phyloP scores from a whole-genome alignment of 2,797 vertebrate genomes.

The Microcaecilia unicolor region DNA sequence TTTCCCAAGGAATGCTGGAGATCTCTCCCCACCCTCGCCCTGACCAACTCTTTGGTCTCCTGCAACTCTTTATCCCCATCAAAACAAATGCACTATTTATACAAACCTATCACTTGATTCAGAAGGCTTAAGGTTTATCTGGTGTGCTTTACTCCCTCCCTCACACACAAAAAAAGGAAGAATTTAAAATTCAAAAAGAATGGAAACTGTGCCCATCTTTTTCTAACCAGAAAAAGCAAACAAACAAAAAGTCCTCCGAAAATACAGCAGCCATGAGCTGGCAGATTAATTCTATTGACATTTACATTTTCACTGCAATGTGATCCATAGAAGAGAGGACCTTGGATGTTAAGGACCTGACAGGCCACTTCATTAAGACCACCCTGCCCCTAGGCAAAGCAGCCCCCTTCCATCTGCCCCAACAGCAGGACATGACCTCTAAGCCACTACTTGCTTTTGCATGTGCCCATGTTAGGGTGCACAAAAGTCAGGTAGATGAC shows the following conservation, averaged over 20 bases:
- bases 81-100: conserved; percentile 46
- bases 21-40: too few relatives aligned
- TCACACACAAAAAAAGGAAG: background rate
- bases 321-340: conserved; percentile 84
- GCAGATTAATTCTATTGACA: conserved; percentile 99
- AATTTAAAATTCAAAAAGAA: too few relatives aligned
- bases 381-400: conserved; percentile 72
- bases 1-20: conserved; percentile 76
- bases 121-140: conserved; percentile 33
- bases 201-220: conserved; percentile 45
- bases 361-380: conserved; percentile 96
- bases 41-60: conserved; percentile 50
- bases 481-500: conserved; percentile 29
- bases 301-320: conserved; percentile 98
- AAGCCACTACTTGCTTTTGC: conserved; percentile 53
- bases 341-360: conserved; percentile 95
- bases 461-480: conserved; percentile 25
- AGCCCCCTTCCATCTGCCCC: conserved; percentile 67
- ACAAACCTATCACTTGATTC: conserved; percentile 26
- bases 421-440: conserved; percentile 60
- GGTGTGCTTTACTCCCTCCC: conserved; percentile 27
- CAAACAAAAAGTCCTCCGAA: too few relatives aligned
- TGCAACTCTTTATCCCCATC: conserved; percentile 32
- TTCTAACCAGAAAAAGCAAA: conserved; percentile 51
- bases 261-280: conserved; percentile 82